These are phyloP conservation scores for Nudaria mundana DNA, from an alignment of 2,888 invertebrate genomes.

Conservation along the genomic window DNA sequence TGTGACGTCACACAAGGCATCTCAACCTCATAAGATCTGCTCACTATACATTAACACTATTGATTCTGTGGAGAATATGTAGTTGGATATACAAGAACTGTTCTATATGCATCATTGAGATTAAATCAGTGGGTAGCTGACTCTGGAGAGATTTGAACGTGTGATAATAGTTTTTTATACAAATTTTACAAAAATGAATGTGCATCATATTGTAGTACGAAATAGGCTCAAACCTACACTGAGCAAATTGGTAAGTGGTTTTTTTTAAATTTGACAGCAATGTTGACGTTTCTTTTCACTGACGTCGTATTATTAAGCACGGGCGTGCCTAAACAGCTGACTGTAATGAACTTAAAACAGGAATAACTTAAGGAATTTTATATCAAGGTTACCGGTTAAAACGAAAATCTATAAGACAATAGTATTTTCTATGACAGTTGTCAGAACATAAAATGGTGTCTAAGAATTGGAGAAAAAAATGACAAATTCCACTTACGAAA, in stretches of 20 bases:
- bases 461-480: slow-evolving; percentile 39
- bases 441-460: slow-evolving; percentile 53
- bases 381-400: too few relatives aligned
- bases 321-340: slow-evolving; percentile 63
- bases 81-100: slow-evolving; percentile 36
- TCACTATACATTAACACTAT: slow-evolving; percentile 54
- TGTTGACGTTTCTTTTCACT: slow-evolving; percentile 14
- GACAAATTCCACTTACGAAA: slow-evolving; percentile 63
- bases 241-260: slow-evolving; percentile 57
- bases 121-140: slow-evolving; percentile 50
- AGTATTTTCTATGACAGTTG: slow-evolving; percentile 38
- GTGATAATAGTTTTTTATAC: slow-evolving; percentile 34
- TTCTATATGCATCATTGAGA: slow-evolving; percentile 51
- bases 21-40: slow-evolving; percentile 53
- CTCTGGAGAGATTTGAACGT: slow-evolving; percentile 54
- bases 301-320: slow-evolving; percentile 41
- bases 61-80: slow-evolving; percentile 40
- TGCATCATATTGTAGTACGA: slow-evolving; percentile 58
- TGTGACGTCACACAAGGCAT: slow-evolving; percentile 67
- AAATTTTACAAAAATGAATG: slow-evolving; percentile 54
- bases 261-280: slow-evolving; percentile 1
- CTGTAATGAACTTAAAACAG: slow-evolving; percentile 35
- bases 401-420: slow-evolving; percentile 24
- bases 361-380: too few relatives aligned
- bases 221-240: slow-evolving; percentile 48